phyloP scores from a whole-genome alignment of 1,140 invertebrate species.

The Meloidogyne hapla region DNA sequence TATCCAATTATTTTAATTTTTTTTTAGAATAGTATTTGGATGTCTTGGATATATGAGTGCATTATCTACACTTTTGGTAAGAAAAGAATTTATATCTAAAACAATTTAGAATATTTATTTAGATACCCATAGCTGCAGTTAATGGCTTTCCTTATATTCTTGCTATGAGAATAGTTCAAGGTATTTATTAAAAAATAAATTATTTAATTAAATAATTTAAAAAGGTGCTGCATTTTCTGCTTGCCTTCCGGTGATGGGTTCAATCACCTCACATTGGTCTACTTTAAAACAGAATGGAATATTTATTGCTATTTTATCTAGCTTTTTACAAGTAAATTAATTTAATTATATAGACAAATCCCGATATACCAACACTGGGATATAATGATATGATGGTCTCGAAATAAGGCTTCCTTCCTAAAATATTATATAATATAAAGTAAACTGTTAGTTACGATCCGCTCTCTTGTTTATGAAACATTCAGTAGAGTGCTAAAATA shows the following conservation, averaged over 20 bases:
- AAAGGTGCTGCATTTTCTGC: constrained; percentile 47
- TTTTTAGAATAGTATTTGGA: constrained; percentile 33
- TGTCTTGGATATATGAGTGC: constrained; percentile 51
- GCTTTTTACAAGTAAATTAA: constrained; percentile 41
- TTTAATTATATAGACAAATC: too few species aligned
- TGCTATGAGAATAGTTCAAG: constrained; percentile 52
- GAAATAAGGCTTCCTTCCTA: too few species aligned
- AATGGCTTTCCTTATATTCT: constrained; percentile 49
- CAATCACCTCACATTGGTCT: constrained; percentile 54
- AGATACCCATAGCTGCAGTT: constrained; percentile 48
- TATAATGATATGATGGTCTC: too few species aligned
- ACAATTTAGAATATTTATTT: too few species aligned
- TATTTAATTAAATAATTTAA: background rate
- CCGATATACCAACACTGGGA: too few species aligned
- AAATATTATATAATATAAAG: too few species aligned
- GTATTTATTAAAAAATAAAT: background rate
- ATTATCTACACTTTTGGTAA: constrained; percentile 48
- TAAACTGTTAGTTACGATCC: too few species aligned
- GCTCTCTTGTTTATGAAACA: too few species aligned
- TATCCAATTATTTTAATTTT: background rate
- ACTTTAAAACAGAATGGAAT: constrained; percentile 54
- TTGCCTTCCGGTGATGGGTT: constrained; percentile 52
- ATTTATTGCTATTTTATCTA: constrained; percentile 52
- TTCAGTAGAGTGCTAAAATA: too few species aligned
- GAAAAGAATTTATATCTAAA: too few species aligned